Conservation (phyloP, 35 echinoderm and acorn worm species). For the Stichopus chloronotus region DNA sequence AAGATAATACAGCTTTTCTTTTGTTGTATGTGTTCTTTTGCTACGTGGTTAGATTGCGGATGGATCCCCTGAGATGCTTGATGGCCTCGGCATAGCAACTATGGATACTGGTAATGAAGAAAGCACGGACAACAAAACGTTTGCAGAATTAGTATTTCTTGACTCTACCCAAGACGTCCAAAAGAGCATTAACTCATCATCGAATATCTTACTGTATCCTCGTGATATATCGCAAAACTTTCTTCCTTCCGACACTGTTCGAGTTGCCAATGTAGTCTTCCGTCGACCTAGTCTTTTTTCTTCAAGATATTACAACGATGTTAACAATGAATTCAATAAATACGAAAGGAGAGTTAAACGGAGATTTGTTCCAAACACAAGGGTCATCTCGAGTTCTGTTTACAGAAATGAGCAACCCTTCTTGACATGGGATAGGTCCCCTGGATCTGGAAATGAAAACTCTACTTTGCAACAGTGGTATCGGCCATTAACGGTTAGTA, state of each 20-base stretch:
- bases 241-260: neutral
- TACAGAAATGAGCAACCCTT: neutral
- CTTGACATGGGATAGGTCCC: conserved; percentile 38
- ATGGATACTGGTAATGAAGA: neutral
- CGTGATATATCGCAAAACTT: neutral
- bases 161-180: neutral
- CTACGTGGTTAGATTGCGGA: neutral
- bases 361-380: conserved; percentile 51
- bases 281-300: neutral
- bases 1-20: too few relatives aligned
- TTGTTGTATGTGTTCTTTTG: neutral
- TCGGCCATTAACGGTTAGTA: conserved; percentile 5
- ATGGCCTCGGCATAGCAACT: conserved; percentile 31
- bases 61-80: neutral
- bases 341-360: conserved; percentile 9
- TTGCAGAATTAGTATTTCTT: neutral
- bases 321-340: neutral
- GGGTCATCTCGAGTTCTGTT: neutral
- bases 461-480: conserved; percentile 45
- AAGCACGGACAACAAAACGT: neutral
- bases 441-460: neutral
- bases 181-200: neutral
- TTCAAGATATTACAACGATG: conserved; percentile 4
- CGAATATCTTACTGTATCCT: neutral
- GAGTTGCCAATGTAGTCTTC: neutral